Percentiles rank a stretch among this genome's conserved stretches.
phyloP scores from a whole-genome alignment of 2,888 invertebrate species.

The Nebria salina region DNA sequence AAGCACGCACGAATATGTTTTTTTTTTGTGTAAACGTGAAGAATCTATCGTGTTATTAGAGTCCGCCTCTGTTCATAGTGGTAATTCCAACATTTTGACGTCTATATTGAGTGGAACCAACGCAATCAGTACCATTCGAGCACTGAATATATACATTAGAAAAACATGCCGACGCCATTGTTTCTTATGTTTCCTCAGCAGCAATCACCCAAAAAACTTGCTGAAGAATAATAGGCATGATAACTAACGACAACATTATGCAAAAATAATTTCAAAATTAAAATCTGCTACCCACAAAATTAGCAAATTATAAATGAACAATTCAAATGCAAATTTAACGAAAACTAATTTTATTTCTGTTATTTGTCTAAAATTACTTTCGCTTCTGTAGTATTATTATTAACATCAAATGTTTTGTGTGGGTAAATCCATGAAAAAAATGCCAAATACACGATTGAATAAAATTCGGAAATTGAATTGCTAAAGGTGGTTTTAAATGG shows the following conservation, averaged over 20 bases:
- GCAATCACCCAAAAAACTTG: neutral
- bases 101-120: neutral
- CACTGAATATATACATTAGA: neutral
- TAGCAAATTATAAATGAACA: neutral
- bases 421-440: neutral
- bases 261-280: neutral
- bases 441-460: neutral
- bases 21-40: too few relatives aligned
- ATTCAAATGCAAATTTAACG: neutral
- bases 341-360: too few relatives aligned
- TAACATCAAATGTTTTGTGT: too few relatives aligned
- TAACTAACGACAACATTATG: neutral
- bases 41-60: neutral
- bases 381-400: too few relatives aligned
- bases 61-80: neutral
- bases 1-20: too few relatives aligned
- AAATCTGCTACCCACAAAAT: neutral
- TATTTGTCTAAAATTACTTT: too few relatives aligned
- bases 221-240: neutral
- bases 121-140: neutral
- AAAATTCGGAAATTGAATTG: neutral
- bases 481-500: neutral
- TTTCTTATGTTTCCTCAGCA: neutral
- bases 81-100: neutral
- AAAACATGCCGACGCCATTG: neutral